phyloP scores from a whole-genome alignment of 2,888 invertebrate genomes.

The Lissocephala sabroskyi region DNA sequence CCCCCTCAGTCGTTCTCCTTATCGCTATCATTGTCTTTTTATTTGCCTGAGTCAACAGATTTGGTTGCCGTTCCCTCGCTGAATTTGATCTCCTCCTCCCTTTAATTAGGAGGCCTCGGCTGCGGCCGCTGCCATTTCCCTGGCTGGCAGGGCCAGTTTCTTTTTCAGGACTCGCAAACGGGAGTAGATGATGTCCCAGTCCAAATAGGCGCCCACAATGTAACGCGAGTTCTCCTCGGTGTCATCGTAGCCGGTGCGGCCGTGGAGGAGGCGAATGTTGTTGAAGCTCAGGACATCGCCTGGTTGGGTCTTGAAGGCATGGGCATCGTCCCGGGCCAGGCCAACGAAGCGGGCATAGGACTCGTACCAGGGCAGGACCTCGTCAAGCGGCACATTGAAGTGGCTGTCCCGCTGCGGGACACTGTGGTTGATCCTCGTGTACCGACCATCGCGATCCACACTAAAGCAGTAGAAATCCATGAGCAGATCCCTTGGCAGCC shows the following conservation, averaged over 20 bases:
- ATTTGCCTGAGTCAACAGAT: background rate
- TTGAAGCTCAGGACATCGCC: slow-evolving; percentile 83
- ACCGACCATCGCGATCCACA: slow-evolving; percentile 73
- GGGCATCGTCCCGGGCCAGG: slow-evolving; percentile 76
- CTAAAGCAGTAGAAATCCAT: slow-evolving; percentile 29
- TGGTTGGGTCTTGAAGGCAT: slow-evolving; percentile 78
- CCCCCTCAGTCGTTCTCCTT: background rate
- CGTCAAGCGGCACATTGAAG: slow-evolving; percentile 76
- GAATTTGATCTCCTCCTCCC: no score
- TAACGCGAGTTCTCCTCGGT: slow-evolving; percentile 74
- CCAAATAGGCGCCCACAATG: slow-evolving; percentile 83
- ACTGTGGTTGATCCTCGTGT: slow-evolving; percentile 80
- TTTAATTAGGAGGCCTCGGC: background rate
- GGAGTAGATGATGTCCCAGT: slow-evolving; percentile 86
- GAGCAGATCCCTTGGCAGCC: no score
- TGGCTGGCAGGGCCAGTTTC: slow-evolving; percentile 5
- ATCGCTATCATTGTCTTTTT: background rate
- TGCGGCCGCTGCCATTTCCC: background rate
- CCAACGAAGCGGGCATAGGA: slow-evolving; percentile 79
- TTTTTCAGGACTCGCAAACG: slow-evolving; percentile 71
- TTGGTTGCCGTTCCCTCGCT: background rate
- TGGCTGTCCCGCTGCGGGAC: slow-evolving; percentile 83
- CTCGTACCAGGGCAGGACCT: slow-evolving; percentile 80
- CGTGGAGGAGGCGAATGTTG: slow-evolving; percentile 82
- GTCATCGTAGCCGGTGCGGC: slow-evolving; percentile 79